Evolutionary conservation across 2,113 vertebrate species (phyloP), one percentile per base, ranked within the genome.

Genomic region (Progne subis): DNA sequence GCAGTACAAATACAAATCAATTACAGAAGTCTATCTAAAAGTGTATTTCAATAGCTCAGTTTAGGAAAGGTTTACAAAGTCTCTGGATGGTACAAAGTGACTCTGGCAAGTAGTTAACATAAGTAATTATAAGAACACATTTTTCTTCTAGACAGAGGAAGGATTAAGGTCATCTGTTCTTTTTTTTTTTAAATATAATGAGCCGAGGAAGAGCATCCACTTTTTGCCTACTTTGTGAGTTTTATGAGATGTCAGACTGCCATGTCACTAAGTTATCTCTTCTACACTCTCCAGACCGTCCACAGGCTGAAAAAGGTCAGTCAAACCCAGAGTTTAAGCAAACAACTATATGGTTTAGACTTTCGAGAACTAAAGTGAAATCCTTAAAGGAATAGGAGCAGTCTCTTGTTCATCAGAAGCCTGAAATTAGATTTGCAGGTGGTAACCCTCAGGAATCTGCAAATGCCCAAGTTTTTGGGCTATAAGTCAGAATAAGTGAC

Each of bases 1-100:
- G 63, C 6, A 5, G 12, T 26, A 72, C 82, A 85, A 84, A 68
- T 24, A 67, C 67, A 87, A 87, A 82, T 71, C 57, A 39, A 80
- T 87, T 82, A 56, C 32, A 57, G 65, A 85, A 69, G 55, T 29
- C 86, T 60, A 11, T 53, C 46, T 86, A 8, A 80, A 64, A 91
- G 34, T 4, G 3, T 37, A 79, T 84, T 85, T 84, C 82, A 64
- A 69, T 76, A 89, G 75, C n/a, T 87, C 70, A 34, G 25, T 88
- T 88, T 70, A 90, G 34, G 31, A 78, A 67, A 88, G 55, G 71
- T 83, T 96, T 92, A 83, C 37, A 85, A 88, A 76, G 76, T 63
- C 80, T 92, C 75, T 50, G n/a, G 46, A 60, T 61, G 24, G 57
- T 37, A 68, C 53, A 70, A 74, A 94, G n/a, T 52, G 57, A 92